These are phyloP conservation scores for Ophonus ardosiacus DNA, from an alignment of 2,888 invertebrate genomes.

Conservation along the genomic window DNA sequence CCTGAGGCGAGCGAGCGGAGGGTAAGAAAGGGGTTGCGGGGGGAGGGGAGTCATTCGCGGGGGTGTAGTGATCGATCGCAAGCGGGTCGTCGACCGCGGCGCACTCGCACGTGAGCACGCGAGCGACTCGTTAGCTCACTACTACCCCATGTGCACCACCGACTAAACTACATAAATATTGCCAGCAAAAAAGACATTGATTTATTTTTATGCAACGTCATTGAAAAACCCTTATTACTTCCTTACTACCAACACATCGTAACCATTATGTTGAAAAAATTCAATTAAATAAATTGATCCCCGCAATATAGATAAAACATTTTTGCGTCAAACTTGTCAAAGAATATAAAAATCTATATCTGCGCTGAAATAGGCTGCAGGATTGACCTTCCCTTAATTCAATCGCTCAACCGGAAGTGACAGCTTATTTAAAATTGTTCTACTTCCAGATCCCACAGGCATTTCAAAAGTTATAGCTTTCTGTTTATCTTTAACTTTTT, in stretches of 20 bases:
- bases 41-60: conserved; percentile 9
- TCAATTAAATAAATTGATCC: neutral
- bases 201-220: conserved; percentile 38
- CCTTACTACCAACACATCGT: neutral
- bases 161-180: conserved; percentile 24
- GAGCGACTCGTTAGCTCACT: conserved; percentile 40
- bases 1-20: conserved; percentile 17
- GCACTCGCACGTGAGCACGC: conserved; percentile 50
- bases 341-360: conserved; percentile 49
- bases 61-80: conserved; percentile 56
- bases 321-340: neutral
- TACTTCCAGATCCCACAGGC: neutral
- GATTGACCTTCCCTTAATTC: conserved; percentile 43
- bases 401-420: conserved; percentile 36
- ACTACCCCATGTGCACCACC: conserved; percentile 8
- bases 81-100: conserved; percentile 58
- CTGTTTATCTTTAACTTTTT: neutral
- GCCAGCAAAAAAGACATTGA: conserved; percentile 19
- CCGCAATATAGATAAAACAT: neutral
- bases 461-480: neutral
- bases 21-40: conserved; percentile 8
- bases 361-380: conserved; percentile 17
- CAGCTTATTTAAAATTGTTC: conserved; percentile 24
- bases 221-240: neutral
- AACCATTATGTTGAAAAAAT: neutral